Percentiles rank a stretch among this genome's conserved stretches.
Conservation (phyloP, 2,797 vertebrate species). For the Fistularia commersonii region DNA sequence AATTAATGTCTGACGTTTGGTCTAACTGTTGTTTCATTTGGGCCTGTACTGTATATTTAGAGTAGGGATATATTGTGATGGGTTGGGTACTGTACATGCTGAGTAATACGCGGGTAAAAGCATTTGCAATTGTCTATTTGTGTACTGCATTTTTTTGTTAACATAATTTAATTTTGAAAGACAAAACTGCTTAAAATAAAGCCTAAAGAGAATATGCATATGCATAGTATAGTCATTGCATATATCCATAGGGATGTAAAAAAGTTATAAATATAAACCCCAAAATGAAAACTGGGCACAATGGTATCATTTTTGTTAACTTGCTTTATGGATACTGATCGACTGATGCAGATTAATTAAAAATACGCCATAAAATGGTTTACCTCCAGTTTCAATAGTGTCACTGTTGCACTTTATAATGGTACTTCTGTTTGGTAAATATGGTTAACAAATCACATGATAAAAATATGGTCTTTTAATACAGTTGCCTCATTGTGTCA, state of each 20-base stretch:
- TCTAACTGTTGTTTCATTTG: conserved; percentile 29
- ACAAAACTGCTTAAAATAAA: too few relatives aligned
- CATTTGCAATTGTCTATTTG: background rate
- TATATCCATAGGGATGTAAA: too few relatives aligned
- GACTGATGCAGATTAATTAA: too few relatives aligned
- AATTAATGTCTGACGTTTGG: conserved; percentile 61
- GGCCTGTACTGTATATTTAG: conserved; percentile 18
- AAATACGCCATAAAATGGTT: too few relatives aligned
- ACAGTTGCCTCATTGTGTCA: conserved; percentile 31
- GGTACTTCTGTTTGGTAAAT: conserved; percentile 21
- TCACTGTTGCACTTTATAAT: background rate
- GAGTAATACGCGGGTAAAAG: conserved; percentile 14
- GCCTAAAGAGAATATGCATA: too few relatives aligned
- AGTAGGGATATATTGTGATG: conserved; percentile 28
- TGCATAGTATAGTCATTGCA: too few relatives aligned
- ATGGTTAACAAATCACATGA: conserved; percentile 21
- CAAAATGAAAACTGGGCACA: too few relatives aligned
- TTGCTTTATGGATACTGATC: too few relatives aligned
- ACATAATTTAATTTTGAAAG: too few relatives aligned
- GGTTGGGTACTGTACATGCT: conserved; percentile 45
- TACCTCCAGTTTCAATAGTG: background rate
- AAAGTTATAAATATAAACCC: too few relatives aligned
- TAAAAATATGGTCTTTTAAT: conserved; percentile 15
- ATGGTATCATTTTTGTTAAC: too few relatives aligned
- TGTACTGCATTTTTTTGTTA: too few relatives aligned